Percentiles rank a stretch among this genome's conserved stretches.
These are phyloP conservation scores for Etia nguti DNA, from an alignment of 2,113 vertebrate genomes.

Conservation along the genomic window DNA sequence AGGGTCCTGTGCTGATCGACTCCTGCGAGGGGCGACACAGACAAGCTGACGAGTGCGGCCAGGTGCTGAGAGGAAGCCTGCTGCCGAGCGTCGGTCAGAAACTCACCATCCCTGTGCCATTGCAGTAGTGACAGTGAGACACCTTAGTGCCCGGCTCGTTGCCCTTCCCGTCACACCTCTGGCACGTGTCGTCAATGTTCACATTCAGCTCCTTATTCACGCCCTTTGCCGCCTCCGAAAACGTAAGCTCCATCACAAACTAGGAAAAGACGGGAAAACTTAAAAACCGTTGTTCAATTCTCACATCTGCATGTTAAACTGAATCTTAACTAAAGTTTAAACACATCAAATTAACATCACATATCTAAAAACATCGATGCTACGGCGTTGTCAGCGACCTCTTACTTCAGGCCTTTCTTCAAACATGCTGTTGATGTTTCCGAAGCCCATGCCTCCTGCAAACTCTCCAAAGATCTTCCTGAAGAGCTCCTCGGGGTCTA, in stretches of 20 bases:
- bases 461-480: constrained; percentile 95
- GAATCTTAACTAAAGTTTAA: background rate
- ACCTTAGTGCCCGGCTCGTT: constrained; percentile 85
- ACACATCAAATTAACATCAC: background rate
- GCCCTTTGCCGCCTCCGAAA: constrained; percentile 90
- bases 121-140: constrained; percentile 87
- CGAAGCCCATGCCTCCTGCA: constrained; percentile 75
- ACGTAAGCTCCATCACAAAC: constrained; percentile 94
- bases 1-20: constrained; percentile 85
- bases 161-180: constrained; percentile 83
- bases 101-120: constrained; percentile 88
- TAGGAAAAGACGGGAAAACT: constrained; percentile 35
- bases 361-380: accelerated
- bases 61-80: background rate
- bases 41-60: no score
- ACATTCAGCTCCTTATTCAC: constrained; percentile 85
- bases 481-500: constrained; percentile 93
- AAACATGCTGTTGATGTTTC: constrained; percentile 82
- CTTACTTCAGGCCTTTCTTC: constrained; percentile 88
- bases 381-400: background rate
- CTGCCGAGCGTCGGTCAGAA: background rate
- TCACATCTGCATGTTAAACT: background rate
- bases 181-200: constrained; percentile 81
- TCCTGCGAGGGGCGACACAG: constrained; percentile 70
- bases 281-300: background rate